A percentile compares a stretch with the other conserved stretches of the same genome.
phyloP scores from a whole-genome alignment of 2,113 vertebrate species.

The Clarias batrachus region DNA sequence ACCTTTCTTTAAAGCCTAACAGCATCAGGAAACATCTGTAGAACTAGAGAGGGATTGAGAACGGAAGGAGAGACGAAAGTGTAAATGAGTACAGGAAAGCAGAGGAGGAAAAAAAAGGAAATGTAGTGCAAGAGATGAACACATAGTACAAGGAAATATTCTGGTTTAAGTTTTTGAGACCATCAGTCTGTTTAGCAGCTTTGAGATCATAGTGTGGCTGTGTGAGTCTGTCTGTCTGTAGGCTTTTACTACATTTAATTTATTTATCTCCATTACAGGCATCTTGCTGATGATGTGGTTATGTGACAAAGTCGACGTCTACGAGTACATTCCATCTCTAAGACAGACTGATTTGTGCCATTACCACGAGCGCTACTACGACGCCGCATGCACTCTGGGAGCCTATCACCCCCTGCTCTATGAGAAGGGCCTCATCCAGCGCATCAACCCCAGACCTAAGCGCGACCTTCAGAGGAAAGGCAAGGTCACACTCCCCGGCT shows the following conservation, averaged over 20 bases:
- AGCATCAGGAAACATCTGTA: slow-evolving; percentile 80
- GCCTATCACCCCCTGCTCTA: slow-evolving; percentile 95
- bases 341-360: slow-evolving; percentile 95
- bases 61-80: neutral
- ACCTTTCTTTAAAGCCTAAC: slow-evolving; percentile 66
- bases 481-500: slow-evolving; percentile 87
- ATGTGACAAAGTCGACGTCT: slow-evolving; percentile 89
- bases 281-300: slow-evolving; percentile 97
- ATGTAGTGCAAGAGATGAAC: neutral
- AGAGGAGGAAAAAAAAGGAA: neutral
- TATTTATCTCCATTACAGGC: slow-evolving; percentile 70
- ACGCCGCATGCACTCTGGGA: slow-evolving; percentile 91
- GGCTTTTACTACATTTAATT: neutral
- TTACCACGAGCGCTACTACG: slow-evolving; percentile 93
- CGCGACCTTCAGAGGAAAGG: slow-evolving; percentile 84
- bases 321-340: slow-evolving; percentile 93
- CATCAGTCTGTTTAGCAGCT: neutral
- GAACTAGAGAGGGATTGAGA: slow-evolving; percentile 66
- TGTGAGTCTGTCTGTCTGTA: neutral
- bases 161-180: neutral
- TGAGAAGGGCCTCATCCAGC: slow-evolving; percentile 91
- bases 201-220: neutral
- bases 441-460: slow-evolving; percentile 83
- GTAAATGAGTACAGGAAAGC: neutral
- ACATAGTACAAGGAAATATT: neutral